Conservation (phyloP, 2,888 invertebrate genomes). For the Caenorhabditis virilis region DNA sequence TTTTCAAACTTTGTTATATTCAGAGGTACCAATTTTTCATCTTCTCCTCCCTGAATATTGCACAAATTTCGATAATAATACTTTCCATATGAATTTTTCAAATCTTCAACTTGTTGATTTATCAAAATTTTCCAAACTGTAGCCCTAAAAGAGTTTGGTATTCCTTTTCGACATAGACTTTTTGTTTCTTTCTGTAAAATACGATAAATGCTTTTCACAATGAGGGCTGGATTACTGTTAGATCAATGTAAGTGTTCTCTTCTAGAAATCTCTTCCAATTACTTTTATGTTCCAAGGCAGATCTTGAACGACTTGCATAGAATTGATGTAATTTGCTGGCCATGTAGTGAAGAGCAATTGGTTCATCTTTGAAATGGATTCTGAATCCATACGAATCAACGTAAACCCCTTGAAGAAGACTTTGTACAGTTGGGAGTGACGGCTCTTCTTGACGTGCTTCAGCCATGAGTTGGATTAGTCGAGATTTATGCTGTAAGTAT, state of each 20-base stretch:
- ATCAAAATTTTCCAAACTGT: conserved; percentile 72
- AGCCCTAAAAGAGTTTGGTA: conserved; percentile 71
- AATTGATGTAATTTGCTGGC: conserved; percentile 70
- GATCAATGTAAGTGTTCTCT: conserved; percentile 47
- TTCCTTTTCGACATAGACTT: conserved; percentile 71
- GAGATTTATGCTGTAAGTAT: conserved; percentile 70
- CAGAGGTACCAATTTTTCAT: conserved; percentile 70
- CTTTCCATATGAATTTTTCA: conserved; percentile 70
- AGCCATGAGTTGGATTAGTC: conserved; percentile 70
- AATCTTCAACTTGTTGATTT: conserved; percentile 68
- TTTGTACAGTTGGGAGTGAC: conserved; percentile 71
- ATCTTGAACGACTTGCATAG: conserved; percentile 55
- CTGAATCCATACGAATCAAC: conserved; percentile 73
- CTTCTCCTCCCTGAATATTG: conserved; percentile 68
- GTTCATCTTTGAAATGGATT: conserved; percentile 70
- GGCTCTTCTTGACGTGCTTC: conserved; percentile 72
- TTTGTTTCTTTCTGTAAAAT: conserved; percentile 70
- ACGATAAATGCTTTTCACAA: background rate
- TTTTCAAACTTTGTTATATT: no score
- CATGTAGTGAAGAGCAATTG: conserved; percentile 72
- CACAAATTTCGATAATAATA: conserved; percentile 72
- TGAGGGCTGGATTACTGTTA: conserved; percentile 14
- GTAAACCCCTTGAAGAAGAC: conserved; percentile 64
- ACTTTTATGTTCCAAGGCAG: conserved; percentile 69
- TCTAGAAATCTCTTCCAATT: conserved; percentile 70